Conservation (phyloP, 2,888 invertebrate species). For the Timema podura region DNA sequence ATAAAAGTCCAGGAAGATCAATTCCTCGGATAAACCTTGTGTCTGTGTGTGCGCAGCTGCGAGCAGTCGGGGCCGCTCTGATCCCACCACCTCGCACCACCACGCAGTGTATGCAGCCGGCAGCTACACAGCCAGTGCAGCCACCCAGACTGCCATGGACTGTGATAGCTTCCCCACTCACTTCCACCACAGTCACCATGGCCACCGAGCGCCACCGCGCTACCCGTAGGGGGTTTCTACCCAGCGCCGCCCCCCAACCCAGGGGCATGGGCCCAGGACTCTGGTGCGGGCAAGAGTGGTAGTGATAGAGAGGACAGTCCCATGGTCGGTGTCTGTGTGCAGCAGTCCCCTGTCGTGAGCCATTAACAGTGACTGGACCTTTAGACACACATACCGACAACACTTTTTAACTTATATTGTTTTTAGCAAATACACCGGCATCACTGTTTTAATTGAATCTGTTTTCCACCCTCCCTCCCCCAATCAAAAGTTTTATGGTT, state of each 20-base stretch:
- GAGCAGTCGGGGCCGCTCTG: conserved; percentile 37
- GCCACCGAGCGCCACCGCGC: conserved; percentile 38
- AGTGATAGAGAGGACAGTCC: conserved; percentile 66
- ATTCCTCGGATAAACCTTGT: no score
- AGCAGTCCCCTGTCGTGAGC: conserved; percentile 90
- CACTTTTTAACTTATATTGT: neutral
- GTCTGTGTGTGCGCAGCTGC: neutral
- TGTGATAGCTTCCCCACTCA: conserved; percentile 53
- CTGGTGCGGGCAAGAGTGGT: conserved; percentile 35
- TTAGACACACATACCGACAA: conserved; percentile 9
- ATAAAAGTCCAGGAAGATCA: no score
- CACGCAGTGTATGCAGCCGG: conserved; percentile 32
- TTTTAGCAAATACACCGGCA: conserved; percentile 13
- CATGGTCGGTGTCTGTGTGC: conserved; percentile 85
- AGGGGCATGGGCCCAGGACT: conserved; percentile 15
- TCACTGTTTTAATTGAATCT: conserved; percentile 2
- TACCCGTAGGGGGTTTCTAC: conserved; percentile 33
- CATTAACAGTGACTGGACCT: conserved; percentile 50
- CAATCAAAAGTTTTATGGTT: no score
- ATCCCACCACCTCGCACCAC: conserved; percentile 42
- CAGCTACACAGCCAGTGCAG: conserved; percentile 23
- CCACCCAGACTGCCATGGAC: conserved; percentile 55
- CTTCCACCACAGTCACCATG: conserved; percentile 28
- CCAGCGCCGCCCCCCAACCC: conserved; percentile 25
- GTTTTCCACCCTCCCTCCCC: neutral